Evolutionary conservation across 2,888 invertebrate genomes (phyloP).

Genomic region (Philereme vetulata): DNA sequence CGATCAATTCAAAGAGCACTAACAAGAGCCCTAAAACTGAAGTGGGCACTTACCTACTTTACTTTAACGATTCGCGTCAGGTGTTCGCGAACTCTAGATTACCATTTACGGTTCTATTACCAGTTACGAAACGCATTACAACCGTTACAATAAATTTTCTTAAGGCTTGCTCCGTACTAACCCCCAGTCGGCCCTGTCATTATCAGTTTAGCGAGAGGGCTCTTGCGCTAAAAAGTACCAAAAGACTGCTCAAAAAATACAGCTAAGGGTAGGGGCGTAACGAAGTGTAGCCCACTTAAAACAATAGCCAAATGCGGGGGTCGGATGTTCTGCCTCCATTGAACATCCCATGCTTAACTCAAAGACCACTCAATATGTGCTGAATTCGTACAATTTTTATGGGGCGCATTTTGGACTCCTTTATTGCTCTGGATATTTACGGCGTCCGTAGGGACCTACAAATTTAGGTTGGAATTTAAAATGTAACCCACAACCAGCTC

Average conservation of each 20-base stretch:
- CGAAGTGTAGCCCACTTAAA: constrained; percentile 81
- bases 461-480: constrained; percentile 62
- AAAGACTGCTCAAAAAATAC: constrained; percentile 64
- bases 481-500: constrained; percentile 41
- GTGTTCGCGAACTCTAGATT: constrained; percentile 67
- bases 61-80: constrained; percentile 51
- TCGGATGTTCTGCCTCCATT: constrained; percentile 61
- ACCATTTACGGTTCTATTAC: constrained; percentile 68
- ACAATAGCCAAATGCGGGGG: constrained; percentile 81
- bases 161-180: constrained; percentile 57
- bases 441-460: constrained; percentile 64
- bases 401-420: constrained; percentile 63
- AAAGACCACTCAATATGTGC: constrained; percentile 78
- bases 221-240: constrained; percentile 66
- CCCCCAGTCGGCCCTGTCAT: constrained; percentile 66
- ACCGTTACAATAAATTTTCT: constrained; percentile 75
- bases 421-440: constrained; percentile 74
- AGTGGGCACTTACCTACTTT: constrained; percentile 30
- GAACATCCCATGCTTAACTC: constrained; percentile 69
- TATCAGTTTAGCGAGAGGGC: constrained; percentile 79
- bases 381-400: constrained; percentile 78
- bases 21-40: constrained; percentile 35
- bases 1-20: constrained; percentile 22
- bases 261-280: constrained; percentile 75
- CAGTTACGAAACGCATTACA: constrained; percentile 68